Evolutionary conservation across 2,888 invertebrate species (phyloP).

Genomic region (Danaus chrysippus): DNA sequence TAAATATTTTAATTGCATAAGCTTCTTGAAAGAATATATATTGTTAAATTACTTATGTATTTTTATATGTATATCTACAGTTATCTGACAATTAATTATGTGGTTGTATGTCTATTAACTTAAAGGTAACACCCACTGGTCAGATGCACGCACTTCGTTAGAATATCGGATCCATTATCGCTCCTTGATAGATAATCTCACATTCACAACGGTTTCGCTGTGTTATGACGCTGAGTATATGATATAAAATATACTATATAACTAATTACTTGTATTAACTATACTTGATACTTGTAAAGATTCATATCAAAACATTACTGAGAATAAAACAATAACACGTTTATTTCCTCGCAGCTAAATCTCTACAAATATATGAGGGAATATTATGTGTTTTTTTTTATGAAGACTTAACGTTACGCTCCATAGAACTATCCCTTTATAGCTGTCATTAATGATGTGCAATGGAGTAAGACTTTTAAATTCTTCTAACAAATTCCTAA

Average conservation of each 20-base stretch:
- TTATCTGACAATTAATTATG: constrained; percentile 9
- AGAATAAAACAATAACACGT: constrained; percentile 3
- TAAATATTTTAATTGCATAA: constrained; percentile 23
- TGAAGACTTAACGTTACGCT: neutral
- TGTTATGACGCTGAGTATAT: neutral
- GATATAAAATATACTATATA: constrained; percentile 2
- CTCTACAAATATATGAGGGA: neutral
- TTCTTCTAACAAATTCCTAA: constrained; percentile 2
- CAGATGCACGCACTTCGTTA: constrained; percentile 20
- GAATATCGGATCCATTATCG: constrained; percentile 23
- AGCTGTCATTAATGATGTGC: constrained; percentile 1
- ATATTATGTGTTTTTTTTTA: neutral
- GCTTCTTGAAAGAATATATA: neutral
- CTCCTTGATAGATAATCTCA: constrained; percentile 28
- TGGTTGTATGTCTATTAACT: constrained; percentile 11
- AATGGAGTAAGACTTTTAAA: constrained; percentile 2
- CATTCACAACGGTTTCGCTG: constrained; percentile 14
- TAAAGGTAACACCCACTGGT: constrained; percentile 8
- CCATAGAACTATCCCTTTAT: constrained; percentile 4
- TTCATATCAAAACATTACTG: constrained; percentile 7
- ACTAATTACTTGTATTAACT: neutral
- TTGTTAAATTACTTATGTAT: too few species aligned
- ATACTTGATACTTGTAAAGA: neutral
- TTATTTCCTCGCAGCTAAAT: neutral
- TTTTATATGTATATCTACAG: too few species aligned